These are phyloP conservation scores for Mirza zaza DNA, from an alignment of 2,113 vertebrate genomes.

Conservation along the genomic window DNA sequence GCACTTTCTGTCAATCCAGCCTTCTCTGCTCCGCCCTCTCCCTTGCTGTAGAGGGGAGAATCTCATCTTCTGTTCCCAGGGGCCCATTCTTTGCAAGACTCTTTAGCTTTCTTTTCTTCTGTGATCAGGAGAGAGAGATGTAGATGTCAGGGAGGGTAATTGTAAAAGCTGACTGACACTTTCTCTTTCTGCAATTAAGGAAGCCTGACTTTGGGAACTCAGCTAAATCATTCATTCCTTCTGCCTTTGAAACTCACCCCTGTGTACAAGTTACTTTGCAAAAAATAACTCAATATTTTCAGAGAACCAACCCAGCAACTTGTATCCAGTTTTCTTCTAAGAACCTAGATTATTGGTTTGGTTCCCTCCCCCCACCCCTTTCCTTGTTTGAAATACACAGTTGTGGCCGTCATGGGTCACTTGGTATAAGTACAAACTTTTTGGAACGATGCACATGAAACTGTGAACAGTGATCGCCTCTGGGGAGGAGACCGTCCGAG, in stretches of 20 bases:
- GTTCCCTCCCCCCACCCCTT: too few species aligned
- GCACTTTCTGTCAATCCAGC: constrained; percentile 1
- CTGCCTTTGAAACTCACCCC: background rate
- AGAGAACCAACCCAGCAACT: background rate
- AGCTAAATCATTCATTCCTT: background rate
- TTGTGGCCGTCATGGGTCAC: background rate
- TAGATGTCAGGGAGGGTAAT: constrained; percentile 8
- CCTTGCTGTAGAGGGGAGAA: background rate
- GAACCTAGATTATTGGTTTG: background rate
- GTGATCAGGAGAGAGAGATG: constrained; percentile 29
- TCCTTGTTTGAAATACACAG: background rate
- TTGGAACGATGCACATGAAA: background rate
- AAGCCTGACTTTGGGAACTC: background rate
- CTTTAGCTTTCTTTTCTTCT: constrained; percentile 6
- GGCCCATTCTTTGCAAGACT: constrained; percentile 48
- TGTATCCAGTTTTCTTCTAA: background rate
- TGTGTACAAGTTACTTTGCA: background rate
- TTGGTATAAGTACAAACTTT: background rate
- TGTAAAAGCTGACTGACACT: constrained; percentile 2
- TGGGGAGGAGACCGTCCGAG: background rate
- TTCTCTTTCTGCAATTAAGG: constrained; percentile 42
- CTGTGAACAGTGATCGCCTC: background rate
- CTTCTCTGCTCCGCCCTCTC: background rate
- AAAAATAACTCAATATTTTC: background rate
- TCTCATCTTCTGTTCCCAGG: constrained; percentile 52